phyloP scores from a whole-genome alignment of 2,797 vertebrate genomes.

The Chanos chanos region DNA sequence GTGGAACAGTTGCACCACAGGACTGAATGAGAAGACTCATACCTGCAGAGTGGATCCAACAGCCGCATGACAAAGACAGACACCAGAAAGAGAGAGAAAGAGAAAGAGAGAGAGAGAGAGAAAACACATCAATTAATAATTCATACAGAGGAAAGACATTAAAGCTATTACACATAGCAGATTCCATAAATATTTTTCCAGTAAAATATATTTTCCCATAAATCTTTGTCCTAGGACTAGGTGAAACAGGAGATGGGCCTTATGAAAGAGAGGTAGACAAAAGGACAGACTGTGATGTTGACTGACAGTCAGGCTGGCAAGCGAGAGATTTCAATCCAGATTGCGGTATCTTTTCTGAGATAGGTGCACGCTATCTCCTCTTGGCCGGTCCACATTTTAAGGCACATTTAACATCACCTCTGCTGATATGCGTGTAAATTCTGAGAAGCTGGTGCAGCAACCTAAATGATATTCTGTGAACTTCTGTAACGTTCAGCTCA shows the following conservation, averaged over 20 bases:
- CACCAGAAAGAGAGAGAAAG: slow-evolving; percentile 18
- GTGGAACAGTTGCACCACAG: slow-evolving; percentile 10
- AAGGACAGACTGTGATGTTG: slow-evolving; percentile 27
- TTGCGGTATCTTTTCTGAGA: slow-evolving; percentile 71
- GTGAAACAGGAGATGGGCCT: slow-evolving; percentile 4
- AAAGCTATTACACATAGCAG: background rate
- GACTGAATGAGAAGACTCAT: slow-evolving; percentile 43
- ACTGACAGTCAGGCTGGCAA: slow-evolving; percentile 63
- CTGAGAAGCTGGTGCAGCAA: too few species aligned
- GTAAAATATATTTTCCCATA: too few species aligned
- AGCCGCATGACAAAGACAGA: slow-evolving; percentile 13
- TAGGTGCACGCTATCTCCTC: slow-evolving; percentile 73
- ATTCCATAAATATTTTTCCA: slow-evolving; percentile 30
- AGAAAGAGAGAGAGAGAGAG: slow-evolving; percentile 8
- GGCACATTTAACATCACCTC: slow-evolving; percentile 66
- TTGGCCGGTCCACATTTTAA: slow-evolving; percentile 62
- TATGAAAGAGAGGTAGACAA: background rate
- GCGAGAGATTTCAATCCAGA: slow-evolving; percentile 76
- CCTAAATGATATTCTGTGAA: too few species aligned
- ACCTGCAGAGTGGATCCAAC: slow-evolving; percentile 62
- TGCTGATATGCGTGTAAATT: slow-evolving; percentile 59
- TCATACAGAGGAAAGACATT: slow-evolving; percentile 18
- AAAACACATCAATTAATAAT: slow-evolving; percentile 19
- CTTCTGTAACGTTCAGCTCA: too few species aligned
- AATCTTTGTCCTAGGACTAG: slow-evolving; percentile 41